Base-by-base conservation (phyloP, 1,140 invertebrate species). In the Saccostrea glomerata region DNA sequence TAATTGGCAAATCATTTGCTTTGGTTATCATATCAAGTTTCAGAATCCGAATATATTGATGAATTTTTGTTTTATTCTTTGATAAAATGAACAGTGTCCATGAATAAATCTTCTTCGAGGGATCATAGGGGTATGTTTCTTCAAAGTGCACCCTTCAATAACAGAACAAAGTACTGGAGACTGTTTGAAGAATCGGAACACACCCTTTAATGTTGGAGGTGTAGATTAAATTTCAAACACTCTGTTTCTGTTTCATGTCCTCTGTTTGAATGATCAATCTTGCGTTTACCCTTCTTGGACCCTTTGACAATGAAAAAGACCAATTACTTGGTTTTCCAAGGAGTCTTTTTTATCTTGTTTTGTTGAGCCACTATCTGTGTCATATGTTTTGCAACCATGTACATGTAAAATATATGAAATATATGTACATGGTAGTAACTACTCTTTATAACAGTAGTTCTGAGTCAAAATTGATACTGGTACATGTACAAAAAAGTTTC, bases 191-290 rank as follows among this genome's bases (percentile, higher is more conserved):
- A 63, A 6, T 20, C 17, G 15, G n/a, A 63, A 63, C 58, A n/a
- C 58, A 63, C 58, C 58, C 58, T 63, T 63, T 63, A 3, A 63
- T 63, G 58, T 63, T n/a, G 58, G 58, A n/a, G 58, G n/a, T n/a
- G 17, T 20, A 63, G 58, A 63, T 63, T 63, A 63, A 63, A 63
- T 63, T 63, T 63, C 58, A 63, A 63, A 63, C 58, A 63, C 17
- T 63, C n/a, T 63, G 58, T 63, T 63, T 63, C 58, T 63, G 17
- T 63, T 63, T 63, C 58, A 63, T 63, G 58, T 63, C 58, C 58
- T 63, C 58, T 20, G 17, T 63, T 63, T 63, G 58, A 17, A 20
- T 63, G 58, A 20, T 63, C 58, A 20, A 63, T 63, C 5, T 20
- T 6, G n/a, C 15, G 58, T 63, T 20, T 0, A 20, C 58, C 58